phyloP scores from a whole-genome alignment of 1,140 invertebrate species.

The Aphelinus certus region DNA sequence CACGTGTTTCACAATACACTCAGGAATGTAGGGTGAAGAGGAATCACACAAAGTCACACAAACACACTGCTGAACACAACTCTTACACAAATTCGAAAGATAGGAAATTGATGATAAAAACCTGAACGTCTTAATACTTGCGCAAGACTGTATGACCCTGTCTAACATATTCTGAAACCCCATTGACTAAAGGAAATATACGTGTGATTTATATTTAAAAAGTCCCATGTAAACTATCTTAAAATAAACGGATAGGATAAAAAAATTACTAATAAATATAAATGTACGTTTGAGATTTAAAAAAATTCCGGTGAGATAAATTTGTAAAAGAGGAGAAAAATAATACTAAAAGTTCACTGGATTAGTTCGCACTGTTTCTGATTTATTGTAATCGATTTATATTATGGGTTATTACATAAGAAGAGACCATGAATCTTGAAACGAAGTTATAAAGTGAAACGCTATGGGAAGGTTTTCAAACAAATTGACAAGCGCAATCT shows the following conservation, averaged over 20 bases:
- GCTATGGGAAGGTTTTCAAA: slow-evolving; percentile 21
- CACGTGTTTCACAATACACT: background rate
- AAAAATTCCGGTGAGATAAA: slow-evolving; percentile 17
- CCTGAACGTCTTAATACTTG: slow-evolving; percentile 35
- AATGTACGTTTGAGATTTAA: slow-evolving; percentile 18
- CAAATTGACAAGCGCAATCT: slow-evolving; percentile 52
- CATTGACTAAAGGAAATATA: slow-evolving; percentile 35
- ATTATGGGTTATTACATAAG: slow-evolving; percentile 21
- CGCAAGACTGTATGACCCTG: slow-evolving; percentile 38
- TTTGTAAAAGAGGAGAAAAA: slow-evolving; percentile 9
- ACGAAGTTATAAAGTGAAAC: background rate
- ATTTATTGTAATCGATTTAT: slow-evolving; percentile 34
- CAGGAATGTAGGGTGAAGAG: too few relatives aligned
- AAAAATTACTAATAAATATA: slow-evolving; percentile 28
- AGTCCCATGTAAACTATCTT: slow-evolving; percentile 20
- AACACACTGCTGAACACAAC: slow-evolving; percentile 38
- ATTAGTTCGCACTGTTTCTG: slow-evolving; percentile 32
- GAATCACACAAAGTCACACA: slow-evolving; percentile 36
- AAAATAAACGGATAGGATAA: slow-evolving; percentile 24
- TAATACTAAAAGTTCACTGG: slow-evolving; percentile 5
- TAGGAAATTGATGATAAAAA: slow-evolving; percentile 12
- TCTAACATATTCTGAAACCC: slow-evolving; percentile 38
- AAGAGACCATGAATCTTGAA: slow-evolving; percentile 23
- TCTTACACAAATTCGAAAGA: slow-evolving; percentile 17
- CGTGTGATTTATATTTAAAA: slow-evolving; percentile 35